phyloP scores from a whole-genome alignment of 2,113 vertebrate species.

The Lagenorhynchus albirostris region DNA sequence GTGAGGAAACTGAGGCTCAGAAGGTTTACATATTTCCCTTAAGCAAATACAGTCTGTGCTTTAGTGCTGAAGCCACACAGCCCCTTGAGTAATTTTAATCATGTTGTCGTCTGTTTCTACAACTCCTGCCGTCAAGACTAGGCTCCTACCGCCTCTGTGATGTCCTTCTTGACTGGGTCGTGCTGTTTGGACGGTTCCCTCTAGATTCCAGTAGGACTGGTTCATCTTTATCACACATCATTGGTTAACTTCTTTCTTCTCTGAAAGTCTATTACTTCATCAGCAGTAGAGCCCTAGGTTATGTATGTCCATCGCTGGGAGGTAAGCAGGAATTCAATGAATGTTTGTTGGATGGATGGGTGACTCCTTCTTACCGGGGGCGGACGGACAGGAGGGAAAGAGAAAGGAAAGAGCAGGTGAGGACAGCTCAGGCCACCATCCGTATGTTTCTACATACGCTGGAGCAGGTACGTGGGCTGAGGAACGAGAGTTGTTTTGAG shows the following conservation, averaged over 20 bases:
- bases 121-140: neutral
- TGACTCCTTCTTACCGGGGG: neutral
- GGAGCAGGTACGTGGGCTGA: rapidly evolving
- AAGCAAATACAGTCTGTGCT: rapidly evolving
- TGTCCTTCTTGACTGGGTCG: neutral
- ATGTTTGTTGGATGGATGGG: neutral
- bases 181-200: neutral
- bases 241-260: neutral
- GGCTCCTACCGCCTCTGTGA: neutral
- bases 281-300: neutral
- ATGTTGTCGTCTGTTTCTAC: neutral
- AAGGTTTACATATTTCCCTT: neutral
- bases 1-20: neutral
- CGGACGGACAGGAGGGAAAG: neutral
- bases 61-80: rapidly evolving
- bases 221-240: rapidly evolving
- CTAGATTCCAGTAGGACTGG: rapidly evolving
- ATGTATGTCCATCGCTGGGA: neutral
- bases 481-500: neutral
- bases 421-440: rapidly evolving
- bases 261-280: neutral
- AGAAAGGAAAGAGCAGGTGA: neutral
- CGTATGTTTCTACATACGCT: rapidly evolving
- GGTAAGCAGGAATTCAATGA: neutral
- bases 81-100: neutral